phyloP scores from a whole-genome alignment of 2,113 vertebrate species.

The Grus americana region DNA sequence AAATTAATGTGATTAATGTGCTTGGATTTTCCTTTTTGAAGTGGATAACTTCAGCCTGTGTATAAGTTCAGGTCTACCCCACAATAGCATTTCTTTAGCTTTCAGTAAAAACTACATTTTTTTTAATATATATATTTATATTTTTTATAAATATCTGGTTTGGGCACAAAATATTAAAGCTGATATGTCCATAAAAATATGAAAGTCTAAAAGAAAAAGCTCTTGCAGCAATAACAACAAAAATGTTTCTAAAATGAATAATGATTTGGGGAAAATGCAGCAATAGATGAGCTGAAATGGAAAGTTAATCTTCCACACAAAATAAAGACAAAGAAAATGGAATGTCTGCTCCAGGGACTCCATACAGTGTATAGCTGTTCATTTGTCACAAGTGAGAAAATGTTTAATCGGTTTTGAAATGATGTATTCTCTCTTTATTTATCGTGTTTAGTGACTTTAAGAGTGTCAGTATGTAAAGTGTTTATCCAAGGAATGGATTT shows the following conservation, averaged over 20 bases:
- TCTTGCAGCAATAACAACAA: neutral
- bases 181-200: neutral
- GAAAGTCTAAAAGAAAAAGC: neutral
- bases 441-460: slow-evolving; percentile 77
- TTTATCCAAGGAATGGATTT: slow-evolving; percentile 79
- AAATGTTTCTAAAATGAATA: slow-evolving; percentile 54
- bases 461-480: slow-evolving; percentile 79
- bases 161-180: neutral
- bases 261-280: slow-evolving; percentile 29
- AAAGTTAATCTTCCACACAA: slow-evolving; percentile 73
- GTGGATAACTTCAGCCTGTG: neutral
- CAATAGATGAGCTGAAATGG: slow-evolving; percentile 68
- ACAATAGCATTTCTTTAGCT: neutral
- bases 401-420: slow-evolving; percentile 73
- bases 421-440: slow-evolving; percentile 75
- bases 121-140: neutral
- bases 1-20: slow-evolving; percentile 55
- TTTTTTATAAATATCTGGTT: neutral
- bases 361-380: slow-evolving; percentile 61
- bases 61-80: neutral
- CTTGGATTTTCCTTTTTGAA: slow-evolving; percentile 46
- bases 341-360: slow-evolving; percentile 56
- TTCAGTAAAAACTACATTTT: neutral
- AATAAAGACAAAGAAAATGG: slow-evolving; percentile 64
- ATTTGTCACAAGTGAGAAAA: slow-evolving; percentile 76